Conservation (phyloP, 2,888 invertebrate species). For the Eremobia ochroleuca region DNA sequence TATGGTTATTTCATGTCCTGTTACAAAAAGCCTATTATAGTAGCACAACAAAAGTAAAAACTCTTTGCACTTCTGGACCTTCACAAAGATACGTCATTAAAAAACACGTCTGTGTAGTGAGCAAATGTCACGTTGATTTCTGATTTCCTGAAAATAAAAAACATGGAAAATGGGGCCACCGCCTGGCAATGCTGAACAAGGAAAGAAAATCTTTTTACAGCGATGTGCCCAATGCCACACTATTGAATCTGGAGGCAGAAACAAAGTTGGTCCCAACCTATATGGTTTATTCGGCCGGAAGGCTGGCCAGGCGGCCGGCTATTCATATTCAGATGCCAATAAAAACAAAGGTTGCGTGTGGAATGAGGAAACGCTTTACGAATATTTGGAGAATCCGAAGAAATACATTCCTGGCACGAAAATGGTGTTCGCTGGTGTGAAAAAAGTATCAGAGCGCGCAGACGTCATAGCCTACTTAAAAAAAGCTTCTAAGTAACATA, state of each 20-base stretch:
- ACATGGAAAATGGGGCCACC: conserved; percentile 91
- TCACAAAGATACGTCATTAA: conserved; percentile 11
- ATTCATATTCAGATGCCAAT: conserved; percentile 51
- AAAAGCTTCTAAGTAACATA: conserved; percentile 86
- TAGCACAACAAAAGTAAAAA: not conserved
- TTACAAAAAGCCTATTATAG: not conserved
- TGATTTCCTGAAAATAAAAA: conserved; percentile 37
- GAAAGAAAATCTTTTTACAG: conserved; percentile 99
- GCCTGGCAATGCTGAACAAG: conserved; percentile 98
- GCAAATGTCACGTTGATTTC: conserved; percentile 24
- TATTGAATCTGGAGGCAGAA: conserved; percentile 80
- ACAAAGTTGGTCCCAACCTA: conserved; percentile 56
- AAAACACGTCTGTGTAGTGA: conserved; percentile 29
- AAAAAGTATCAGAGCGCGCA: conserved; percentile 97
- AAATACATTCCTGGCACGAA: conserved; percentile 99
- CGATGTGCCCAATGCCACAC: conserved; percentile 99
- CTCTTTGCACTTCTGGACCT: conserved; percentile 30
- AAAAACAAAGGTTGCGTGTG: conserved; percentile 95
- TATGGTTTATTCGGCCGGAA: conserved; percentile 48
- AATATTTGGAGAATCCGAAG: conserved; percentile 99
- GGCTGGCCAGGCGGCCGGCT: conserved; percentile 19
- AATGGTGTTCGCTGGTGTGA: conserved; percentile 99
- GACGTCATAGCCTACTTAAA: conserved; percentile 98
- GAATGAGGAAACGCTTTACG: conserved; percentile 97
- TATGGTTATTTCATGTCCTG: not conserved